These are phyloP conservation scores for Ia io DNA, from an alignment of 2,113 vertebrate genomes.

Conservation along the genomic window DNA sequence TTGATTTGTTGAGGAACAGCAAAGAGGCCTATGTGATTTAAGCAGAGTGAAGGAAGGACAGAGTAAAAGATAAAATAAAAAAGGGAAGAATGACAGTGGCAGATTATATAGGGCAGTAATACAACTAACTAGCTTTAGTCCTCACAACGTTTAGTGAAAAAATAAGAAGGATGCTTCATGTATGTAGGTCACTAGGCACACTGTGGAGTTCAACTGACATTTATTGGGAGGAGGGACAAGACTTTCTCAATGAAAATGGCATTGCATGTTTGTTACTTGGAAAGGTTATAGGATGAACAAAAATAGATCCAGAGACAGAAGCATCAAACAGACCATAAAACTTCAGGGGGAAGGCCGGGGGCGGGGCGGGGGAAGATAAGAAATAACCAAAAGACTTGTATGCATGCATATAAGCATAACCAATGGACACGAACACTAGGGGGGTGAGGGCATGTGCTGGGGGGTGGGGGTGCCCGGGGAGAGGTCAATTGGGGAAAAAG, in stretches of 20 bases:
- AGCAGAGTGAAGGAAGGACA: neutral
- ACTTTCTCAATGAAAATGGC: neutral
- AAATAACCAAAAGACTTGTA: too few relatives aligned
- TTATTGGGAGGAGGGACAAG: neutral
- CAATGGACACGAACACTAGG: too few relatives aligned
- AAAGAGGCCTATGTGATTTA: neutral
- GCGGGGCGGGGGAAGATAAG: accelerated
- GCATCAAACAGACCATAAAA: too few relatives aligned
- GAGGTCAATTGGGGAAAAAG: too few relatives aligned
- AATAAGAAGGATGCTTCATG: neutral
- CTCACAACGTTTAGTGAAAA: neutral
- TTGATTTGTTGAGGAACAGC: neutral
- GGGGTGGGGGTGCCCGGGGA: too few relatives aligned
- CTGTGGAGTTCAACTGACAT: neutral
- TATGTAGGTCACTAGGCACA: neutral
- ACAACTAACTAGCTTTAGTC: neutral
- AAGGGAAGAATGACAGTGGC: neutral
- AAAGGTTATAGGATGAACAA: neutral
- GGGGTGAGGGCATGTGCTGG: too few relatives aligned
- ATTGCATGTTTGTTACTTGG: neutral
- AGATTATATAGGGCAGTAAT: neutral
- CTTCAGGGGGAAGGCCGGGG: too few relatives aligned
- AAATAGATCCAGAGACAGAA: too few relatives aligned
- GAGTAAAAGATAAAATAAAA: neutral
- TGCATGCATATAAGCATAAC: too few relatives aligned